Evolutionary conservation across 1,140 invertebrate species (phyloP), one percentile per base, ranked within the genome.

Genomic region (Apis dorsata): DNA sequence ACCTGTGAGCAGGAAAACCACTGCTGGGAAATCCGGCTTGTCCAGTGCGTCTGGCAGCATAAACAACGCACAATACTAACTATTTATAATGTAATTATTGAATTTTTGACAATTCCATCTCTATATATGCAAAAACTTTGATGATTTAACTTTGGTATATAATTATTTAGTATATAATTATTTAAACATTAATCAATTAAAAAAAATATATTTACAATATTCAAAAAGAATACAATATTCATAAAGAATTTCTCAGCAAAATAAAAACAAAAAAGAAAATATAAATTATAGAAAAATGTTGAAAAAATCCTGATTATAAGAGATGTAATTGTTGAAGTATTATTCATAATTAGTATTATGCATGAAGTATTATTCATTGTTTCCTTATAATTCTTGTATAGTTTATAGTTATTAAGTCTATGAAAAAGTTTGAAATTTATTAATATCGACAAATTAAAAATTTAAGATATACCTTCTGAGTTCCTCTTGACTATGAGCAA

Each of bases 401-500:
- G 13, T 53, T 79, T 44, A 72, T 44, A 9, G 12, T 44, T 4
- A 78, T 78, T 21, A 21, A 9, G n/a, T 72, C 49, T 24, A 62
- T 17, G 4, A 70, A 60, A 0, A 21, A 62, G 11, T 53, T 59
- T 44, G 21, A 21, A 3, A 0, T 49, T 57, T 49, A 5, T 44
- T 11, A 12, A 60, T 59, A 55, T n/a, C 19, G 1, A 51, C 5
- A 28, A 44, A 24, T 53, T 44, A 24, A 74, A 71, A 76, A 83
- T 62, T 9, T 3, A 65, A 85, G 24, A 34, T 62, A n/a, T 95
- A 97, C 94, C 96, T 96, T 90, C 97, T 94, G 24, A 98, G 93
- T 89, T 98, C 97, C 93, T 98, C 98, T 90, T 97, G 96, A 94
- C 97, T 98, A 77, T 98, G 97, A 63, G 97, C 97, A 65, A 98